Base-by-base conservation (phyloP, 2,113 vertebrate species). In the Chamaea fasciata region DNA sequence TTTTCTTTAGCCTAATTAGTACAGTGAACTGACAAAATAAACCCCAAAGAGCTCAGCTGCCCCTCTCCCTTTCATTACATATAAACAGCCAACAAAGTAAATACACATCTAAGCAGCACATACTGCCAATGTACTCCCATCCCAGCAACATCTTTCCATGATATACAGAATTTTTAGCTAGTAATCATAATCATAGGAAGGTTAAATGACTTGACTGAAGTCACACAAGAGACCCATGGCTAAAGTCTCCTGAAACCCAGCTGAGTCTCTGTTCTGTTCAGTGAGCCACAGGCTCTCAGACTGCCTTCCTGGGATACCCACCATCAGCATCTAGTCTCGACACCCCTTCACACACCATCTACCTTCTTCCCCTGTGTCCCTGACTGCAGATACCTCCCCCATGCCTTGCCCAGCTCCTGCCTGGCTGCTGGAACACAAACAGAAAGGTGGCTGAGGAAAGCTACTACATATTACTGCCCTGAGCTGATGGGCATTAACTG, bases 341-440 rank as follows among this genome's bases (percentile, higher is more conserved):
- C 27, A 79, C 19, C 11, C 30, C 11, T 30, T 23, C 39, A 42
- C 0, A 0, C 7, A 55, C 19, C 27, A 71, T 10, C 33, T 12
- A 20, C 17, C 53, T 71, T 49, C 69, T 55, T 78, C 6, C 24
- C 39, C 16, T 15, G 9, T 9, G n/a, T 30, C 27, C 13, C 37
- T 52, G 35, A 17, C 39, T 28, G 74, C 49, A 75, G 47, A 35
- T 6, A 8, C 55, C 42, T 39, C 18, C 19, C 15, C 63, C 13
- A 6, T 27, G 37, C n/a, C 53, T 42, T 0, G 0, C 33, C 50
- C 28, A 11, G 42, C 27, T 94, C 56, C 57, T 71, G 50, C 30
- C 56, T 5, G 5, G 30, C 18, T 80, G 49, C 68, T 49, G 59
- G 6, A 62, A 59, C 42, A 70, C 35, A 22, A 52, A 19, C 21